Conservation (phyloP, 2,888 invertebrate genomes). For the Pristionchus japonicus region DNA sequence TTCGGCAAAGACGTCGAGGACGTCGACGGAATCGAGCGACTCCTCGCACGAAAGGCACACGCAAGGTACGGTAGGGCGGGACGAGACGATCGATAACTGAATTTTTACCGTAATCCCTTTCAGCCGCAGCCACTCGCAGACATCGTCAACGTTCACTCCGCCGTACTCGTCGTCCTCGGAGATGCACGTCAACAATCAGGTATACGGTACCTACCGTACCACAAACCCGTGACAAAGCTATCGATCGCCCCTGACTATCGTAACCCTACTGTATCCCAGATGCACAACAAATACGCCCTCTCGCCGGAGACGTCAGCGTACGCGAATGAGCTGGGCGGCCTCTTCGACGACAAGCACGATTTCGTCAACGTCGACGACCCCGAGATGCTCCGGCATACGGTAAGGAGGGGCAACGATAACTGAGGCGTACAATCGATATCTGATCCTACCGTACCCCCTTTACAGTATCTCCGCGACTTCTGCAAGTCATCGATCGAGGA, state of each 20-base stretch:
- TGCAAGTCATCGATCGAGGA: not conserved
- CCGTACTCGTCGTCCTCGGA: not conserved
- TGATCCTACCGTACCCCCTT: not conserved
- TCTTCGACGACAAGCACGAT: not conserved
- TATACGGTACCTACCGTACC: not conserved
- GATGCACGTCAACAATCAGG: not conserved
- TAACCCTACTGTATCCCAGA: slow-evolving; percentile 10
- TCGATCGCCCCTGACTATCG: not conserved
- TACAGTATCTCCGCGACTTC: slow-evolving; percentile 36
- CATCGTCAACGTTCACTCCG: not conserved
- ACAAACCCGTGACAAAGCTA: too few species aligned
- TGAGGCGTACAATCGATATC: not conserved
- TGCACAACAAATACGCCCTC: slow-evolving; percentile 24
- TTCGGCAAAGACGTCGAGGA: not conserved
- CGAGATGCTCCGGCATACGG: slow-evolving; percentile 1
- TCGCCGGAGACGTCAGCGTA: slow-evolving; percentile 36
- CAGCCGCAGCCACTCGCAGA: not conserved
- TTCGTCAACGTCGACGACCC: not conserved
- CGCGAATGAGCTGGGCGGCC: not conserved
- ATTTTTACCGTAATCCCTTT: not conserved
- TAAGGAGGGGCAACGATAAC: not conserved
- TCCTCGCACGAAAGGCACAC: not conserved
- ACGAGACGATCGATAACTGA: not conserved
- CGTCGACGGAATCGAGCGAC: not conserved
- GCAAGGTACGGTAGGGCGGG: not conserved